Evolutionary conservation across 2,888 invertebrate species (phyloP).

Genomic region (Aleiodes testaceus): DNA sequence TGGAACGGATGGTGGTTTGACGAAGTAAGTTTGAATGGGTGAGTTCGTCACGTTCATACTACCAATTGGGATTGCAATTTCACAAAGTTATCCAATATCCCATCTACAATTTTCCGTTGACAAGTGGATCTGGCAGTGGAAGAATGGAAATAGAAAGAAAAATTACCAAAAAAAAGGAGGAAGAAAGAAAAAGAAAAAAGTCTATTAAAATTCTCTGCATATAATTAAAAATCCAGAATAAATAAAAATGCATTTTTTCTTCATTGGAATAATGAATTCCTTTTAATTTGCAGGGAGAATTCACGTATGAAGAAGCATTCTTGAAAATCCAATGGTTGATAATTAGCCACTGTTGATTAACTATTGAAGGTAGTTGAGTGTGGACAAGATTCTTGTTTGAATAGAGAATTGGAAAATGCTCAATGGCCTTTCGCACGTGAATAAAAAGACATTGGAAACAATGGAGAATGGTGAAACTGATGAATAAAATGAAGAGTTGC

Average conservation of each 20-base stretch:
- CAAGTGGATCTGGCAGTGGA: background rate
- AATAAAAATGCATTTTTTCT: constrained; percentile 5
- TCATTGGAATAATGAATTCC: constrained; percentile 10
- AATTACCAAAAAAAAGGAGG: no score
- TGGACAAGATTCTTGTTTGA: constrained; percentile 24
- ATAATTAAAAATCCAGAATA: background rate
- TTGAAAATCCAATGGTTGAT: constrained; percentile 35
- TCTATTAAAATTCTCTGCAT: no score
- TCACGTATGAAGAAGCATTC: constrained; percentile 10
- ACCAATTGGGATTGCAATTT: constrained; percentile 23
- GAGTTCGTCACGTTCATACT: constrained; percentile 17
- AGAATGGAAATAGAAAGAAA: no score
- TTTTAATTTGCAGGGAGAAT: constrained; percentile 40
- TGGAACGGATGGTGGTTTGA: constrained; percentile 8
- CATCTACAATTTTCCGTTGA: constrained; percentile 19
- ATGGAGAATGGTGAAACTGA: constrained; percentile 21
- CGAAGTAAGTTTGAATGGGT: constrained; percentile 20
- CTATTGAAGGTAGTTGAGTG: constrained; percentile 29
- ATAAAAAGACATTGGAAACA: constrained; percentile 15
- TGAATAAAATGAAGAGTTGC: constrained; percentile 12
- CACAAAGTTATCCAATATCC: constrained; percentile 30
- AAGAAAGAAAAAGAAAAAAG: no score
- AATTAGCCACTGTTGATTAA: constrained; percentile 49
- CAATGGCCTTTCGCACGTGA: constrained; percentile 7
- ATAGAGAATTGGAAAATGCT: constrained; percentile 23